Base-by-base conservation (phyloP, 2,797 vertebrate genomes). In the Hipposideros larvatus region DNA sequence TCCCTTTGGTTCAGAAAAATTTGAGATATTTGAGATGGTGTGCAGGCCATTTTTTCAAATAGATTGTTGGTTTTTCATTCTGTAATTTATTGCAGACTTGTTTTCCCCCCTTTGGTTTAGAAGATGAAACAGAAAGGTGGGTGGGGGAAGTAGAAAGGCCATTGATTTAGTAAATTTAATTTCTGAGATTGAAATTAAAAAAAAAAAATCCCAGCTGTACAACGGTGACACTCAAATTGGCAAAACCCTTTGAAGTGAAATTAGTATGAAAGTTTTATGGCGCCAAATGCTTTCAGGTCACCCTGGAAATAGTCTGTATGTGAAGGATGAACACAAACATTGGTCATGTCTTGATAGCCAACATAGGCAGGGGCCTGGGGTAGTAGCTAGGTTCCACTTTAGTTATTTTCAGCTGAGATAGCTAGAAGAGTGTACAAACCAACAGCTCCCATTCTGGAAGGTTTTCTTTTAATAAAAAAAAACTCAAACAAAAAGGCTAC, bases 141-240 rank as follows among this genome's bases (percentile, higher is more conserved):
- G 31, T 2, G 55, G 11, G 9, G 53, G 37, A 2, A 43, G 24
- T 94, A 88, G 70, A 85, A 94, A 95, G 79, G 85, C 46, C 87
- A 92, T 95, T 97, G 90, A 84, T 96, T 97, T 91, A 63, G 55
- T 80, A 78, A 88, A 71, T 94, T 59, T 96, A 73, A 96, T 90
- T 95, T 96, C 57, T 92, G 84, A 57, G 66, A 84, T 77, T 94
- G 55, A 97, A 53, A 59, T 66, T 15, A 59, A 78, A 92, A 48
- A 53, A 41, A 80, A 78, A 57, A 11, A 94, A 59, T 61, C 46
- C 41, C 87, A n/a, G 68, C 71, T 91, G 65, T 87, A 82, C 95
- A 96, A 95, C 93, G 34, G 31, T 87, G 75, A 95, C 78, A 95
- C 51, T 96, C 77, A 71, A 95, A 88, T 71, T 90, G 78, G 41